Evolutionary conservation across 2,888 invertebrate genomes (phyloP), one percentile per base, ranked within the genome.

Genomic region (Lordiphosa andalusiaca): DNA sequence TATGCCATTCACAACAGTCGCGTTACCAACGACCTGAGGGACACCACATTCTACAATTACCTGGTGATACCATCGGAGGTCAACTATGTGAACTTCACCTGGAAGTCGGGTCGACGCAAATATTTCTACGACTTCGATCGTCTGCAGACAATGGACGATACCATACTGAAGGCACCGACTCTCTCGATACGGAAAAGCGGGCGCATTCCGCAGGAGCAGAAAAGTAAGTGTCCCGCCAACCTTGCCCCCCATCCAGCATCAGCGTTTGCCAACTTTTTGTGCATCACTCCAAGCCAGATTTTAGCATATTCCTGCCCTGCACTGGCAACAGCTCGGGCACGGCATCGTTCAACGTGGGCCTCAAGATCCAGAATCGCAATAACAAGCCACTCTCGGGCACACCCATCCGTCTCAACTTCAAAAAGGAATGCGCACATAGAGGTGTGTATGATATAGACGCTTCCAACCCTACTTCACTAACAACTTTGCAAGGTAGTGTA

Each of bases 351-450:
- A 94, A 94, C 80, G 95, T 97, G 88, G 96, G 96, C 67, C 91
- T 97, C 75, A 92, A 94, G 83, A 95, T 97, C 85, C 94, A 95
- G 90, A 94, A 93, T 86, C 92, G 94, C 75, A 93, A 94, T 89
- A 94, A 95, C 67, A 92, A 93, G 88, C 93, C 95, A 68, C 90
- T 97, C 78, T 94, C 94, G 87, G 96, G 96, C 86, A 97, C 96
- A 86, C 97, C 97, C 63, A 91, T 97, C 84, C 92, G 95, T 85
- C 92, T 97, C 87, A 94, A 94, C 90, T 92, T 97, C 88, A 93
- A 95, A 91, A 97, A 97, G 93, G 96, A 97, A 92, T 97, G 97
- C 92, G 94, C 95, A 90, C 95, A 95, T 92, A 94, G 95, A 93
- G 95, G 95, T 95, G 93, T 93, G 93, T 93, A 92, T 92, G 91